Base-by-base conservation (phyloP, 2,888 invertebrate genomes). In the Linnaemya tessellans region DNA sequence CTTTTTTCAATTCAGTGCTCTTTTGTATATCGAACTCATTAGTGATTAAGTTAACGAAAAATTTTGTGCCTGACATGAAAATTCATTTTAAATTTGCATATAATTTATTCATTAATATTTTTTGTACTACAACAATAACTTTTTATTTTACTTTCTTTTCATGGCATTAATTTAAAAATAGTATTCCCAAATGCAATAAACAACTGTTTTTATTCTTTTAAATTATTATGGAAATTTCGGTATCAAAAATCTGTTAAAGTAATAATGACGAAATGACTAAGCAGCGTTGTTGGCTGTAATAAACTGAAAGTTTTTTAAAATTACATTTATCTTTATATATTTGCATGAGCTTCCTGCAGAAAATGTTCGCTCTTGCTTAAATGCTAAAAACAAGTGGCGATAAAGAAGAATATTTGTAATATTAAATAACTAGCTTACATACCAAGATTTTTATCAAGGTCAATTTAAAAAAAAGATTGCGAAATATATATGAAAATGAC, bases 401-500 rank as follows among this genome's bases (percentile, higher is more conserved):
- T 30, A 35, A 54, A 11, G 4, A 35, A 64, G 11, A 54, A 77
- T 38, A 54, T 43, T 67, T 30, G 38, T 8, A 60, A 54, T 3
- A n/a, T 35, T 9, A n/a, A 22, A 10, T 1, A 20, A 51, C 22
- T 62, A 30, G 35, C 70, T 54, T 68, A 51, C 51, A 38, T 70
- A 30, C 3, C 41, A 51, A 70, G 43, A 79, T 25, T 64, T 71
- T 64, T 43, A 70, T 20, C 62, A 70, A 70, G 15, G 54, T 70
- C 30, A 54, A 62, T 62, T 70, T 71, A 54, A 79, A 79, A 62
- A 5, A 25, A 1, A 35, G 38, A 77, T 20, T 43, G 25, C 4
- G 1, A 22, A 3, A 30, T 30, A 30, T 30, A 30, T 30, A 30
- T 30, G 13, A 41, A 15, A 10, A 0, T 49, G 11, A 43, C 18